phyloP scores from a whole-genome alignment of 2,888 invertebrate species.

The Leptothorax acervorum region DNA sequence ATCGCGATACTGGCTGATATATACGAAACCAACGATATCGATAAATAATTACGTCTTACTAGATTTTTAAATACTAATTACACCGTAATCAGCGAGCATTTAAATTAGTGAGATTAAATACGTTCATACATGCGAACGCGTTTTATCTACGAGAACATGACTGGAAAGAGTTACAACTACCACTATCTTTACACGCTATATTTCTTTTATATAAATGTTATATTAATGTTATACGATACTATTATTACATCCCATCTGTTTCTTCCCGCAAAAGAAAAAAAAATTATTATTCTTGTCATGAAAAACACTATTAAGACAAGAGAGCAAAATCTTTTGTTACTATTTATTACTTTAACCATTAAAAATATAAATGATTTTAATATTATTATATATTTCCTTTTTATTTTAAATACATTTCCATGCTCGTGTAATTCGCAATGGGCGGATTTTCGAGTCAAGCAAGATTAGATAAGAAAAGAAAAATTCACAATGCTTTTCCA shows the following conservation, averaged over 20 bases:
- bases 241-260: neutral
- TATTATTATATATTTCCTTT: neutral
- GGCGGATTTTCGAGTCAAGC: too few relatives aligned
- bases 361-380: neutral
- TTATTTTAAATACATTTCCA: neutral
- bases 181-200: neutral
- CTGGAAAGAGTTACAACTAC: conserved; percentile 4
- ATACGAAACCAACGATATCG: neutral
- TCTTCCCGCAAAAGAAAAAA: neutral
- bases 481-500: neutral
- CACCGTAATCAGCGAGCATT: conserved; percentile 35
- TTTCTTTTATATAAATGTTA: neutral
- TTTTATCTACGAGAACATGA: conserved; percentile 14
- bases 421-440: neutral
- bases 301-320: neutral
- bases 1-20: conserved; percentile 13
- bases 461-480: neutral
- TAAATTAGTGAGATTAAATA: conserved; percentile 23
- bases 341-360: neutral
- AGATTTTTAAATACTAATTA: conserved; percentile 47
- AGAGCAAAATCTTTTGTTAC: neutral
- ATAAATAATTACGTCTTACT: conserved; percentile 41
- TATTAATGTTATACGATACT: neutral
- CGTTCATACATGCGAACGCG: conserved; percentile 20
- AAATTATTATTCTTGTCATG: neutral